phyloP scores from a whole-genome alignment of 2,888 invertebrate genomes.

The Calliscelio sp. region DNA sequence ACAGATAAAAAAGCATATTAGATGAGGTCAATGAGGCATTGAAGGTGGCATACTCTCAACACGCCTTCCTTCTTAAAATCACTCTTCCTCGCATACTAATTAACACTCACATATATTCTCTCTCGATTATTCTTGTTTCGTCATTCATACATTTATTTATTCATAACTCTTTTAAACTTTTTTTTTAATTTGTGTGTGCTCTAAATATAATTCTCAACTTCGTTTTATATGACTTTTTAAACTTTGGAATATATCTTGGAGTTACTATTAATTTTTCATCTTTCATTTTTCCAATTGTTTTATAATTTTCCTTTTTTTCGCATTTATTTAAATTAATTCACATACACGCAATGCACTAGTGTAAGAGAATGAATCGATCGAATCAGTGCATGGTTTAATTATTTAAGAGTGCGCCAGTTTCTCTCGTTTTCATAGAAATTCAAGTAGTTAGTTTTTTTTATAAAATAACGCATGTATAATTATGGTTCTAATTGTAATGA shows the following conservation, averaged over 20 bases:
- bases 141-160: conserved; percentile 26
- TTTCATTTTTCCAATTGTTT: conserved; percentile 66
- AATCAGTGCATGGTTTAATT: conserved; percentile 85
- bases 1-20: conserved; percentile 86
- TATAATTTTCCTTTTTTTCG: conserved; percentile 68
- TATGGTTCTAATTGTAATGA: no score
- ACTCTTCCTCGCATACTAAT: conserved; percentile 24
- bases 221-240: conserved; percentile 52
- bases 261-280: conserved; percentile 55
- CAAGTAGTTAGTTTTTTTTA: not conserved
- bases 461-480: not conserved
- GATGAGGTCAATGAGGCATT: conserved; percentile 86
- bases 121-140: conserved; percentile 4
- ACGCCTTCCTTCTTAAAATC: conserved; percentile 77
- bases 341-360: conserved; percentile 79
- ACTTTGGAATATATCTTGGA: conserved; percentile 51
- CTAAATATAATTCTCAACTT: conserved; percentile 62
- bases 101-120: conserved; percentile 28
- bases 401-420: conserved; percentile 83
- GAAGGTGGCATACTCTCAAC: conserved; percentile 84
- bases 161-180: conserved; percentile 20
- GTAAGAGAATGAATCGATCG: conserved; percentile 81
- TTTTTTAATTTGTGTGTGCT: conserved; percentile 33
- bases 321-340: conserved; percentile 80
- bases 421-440: conserved; percentile 74